Conservation (phyloP, 35 echinoderm and acorn worm species). For the Chiridota heheva region DNA sequence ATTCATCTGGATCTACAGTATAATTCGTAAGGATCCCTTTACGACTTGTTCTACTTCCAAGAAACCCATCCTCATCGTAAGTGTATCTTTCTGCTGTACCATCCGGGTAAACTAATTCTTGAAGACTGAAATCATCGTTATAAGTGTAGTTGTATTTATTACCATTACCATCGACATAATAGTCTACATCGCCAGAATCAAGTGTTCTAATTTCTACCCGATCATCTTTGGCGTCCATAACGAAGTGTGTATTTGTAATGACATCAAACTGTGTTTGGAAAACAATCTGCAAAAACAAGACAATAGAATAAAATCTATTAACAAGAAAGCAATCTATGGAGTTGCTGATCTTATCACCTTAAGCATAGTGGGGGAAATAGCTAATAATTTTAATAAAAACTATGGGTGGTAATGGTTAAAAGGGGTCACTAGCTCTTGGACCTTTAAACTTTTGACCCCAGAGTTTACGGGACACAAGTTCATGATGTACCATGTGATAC, state of each 20-base stretch:
- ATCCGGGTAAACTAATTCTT: conserved; percentile 34
- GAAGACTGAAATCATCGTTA: conserved; percentile 1
- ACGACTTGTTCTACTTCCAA: conserved; percentile 7
- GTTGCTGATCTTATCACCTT: too few relatives aligned
- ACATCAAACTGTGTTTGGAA: conserved; percentile 13
- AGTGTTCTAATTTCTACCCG: not conserved
- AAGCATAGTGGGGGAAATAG: too few relatives aligned
- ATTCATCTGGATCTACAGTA: conserved; percentile 14
- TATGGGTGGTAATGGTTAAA: too few relatives aligned
- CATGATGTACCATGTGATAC: too few relatives aligned
- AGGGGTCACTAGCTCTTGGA: too few relatives aligned
- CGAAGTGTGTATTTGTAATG: not conserved
- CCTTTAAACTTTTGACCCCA: too few relatives aligned
- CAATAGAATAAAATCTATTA: not conserved
- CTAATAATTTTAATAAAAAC: too few relatives aligned
- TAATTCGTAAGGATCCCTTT: conserved; percentile 1
- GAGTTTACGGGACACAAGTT: too few relatives aligned
- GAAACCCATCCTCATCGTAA: conserved; percentile 47
- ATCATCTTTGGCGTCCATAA: conserved; percentile 20
- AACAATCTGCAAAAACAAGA: conserved; percentile 1
- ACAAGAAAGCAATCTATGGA: not conserved
- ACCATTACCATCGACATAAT: conserved; percentile 40
- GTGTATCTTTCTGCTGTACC: conserved; percentile 18
- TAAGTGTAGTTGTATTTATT: conserved; percentile 25
- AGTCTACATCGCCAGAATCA: conserved; percentile 6